Conservation (phyloP, 2,888 invertebrate genomes). For the Sussaba pulchella region DNA sequence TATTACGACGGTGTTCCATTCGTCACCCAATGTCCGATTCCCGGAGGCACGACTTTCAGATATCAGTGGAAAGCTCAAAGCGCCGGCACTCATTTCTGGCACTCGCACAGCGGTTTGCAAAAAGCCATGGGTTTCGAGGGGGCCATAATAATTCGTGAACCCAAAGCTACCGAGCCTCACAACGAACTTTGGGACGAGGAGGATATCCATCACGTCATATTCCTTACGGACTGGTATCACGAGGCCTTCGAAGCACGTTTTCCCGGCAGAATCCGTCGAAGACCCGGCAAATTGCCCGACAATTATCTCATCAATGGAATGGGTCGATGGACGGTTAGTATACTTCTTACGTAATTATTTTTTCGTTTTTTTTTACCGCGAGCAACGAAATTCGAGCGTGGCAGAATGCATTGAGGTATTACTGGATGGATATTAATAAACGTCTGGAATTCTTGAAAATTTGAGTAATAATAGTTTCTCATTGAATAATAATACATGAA, state of each 20-base stretch:
- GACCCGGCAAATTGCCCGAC: conserved; percentile 92
- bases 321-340: conserved; percentile 83
- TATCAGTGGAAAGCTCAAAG: conserved; percentile 66
- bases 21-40: conserved; percentile 95
- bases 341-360: background rate
- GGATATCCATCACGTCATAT: conserved; percentile 56
- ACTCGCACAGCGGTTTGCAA: conserved; percentile 67
- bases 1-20: conserved; percentile 96
- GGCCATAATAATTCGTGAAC: conserved; percentile 60
- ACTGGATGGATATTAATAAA: too few species aligned
- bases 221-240: conserved; percentile 69
- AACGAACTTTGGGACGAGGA: conserved; percentile 63
- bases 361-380: too few species aligned
- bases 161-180: conserved; percentile 50
- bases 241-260: conserved; percentile 92
- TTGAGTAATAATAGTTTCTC: too few species aligned
- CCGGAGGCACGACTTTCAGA: conserved; percentile 90
- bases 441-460: too few species aligned
- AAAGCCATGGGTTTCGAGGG: conserved; percentile 69
- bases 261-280: conserved; percentile 90
- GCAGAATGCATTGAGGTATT: too few species aligned
- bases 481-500: too few species aligned
- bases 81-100: conserved; percentile 68
- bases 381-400: too few species aligned
- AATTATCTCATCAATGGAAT: conserved; percentile 94